Conservation (phyloP, 2,113 vertebrate genomes). For the Tiliqua scincoides region DNA sequence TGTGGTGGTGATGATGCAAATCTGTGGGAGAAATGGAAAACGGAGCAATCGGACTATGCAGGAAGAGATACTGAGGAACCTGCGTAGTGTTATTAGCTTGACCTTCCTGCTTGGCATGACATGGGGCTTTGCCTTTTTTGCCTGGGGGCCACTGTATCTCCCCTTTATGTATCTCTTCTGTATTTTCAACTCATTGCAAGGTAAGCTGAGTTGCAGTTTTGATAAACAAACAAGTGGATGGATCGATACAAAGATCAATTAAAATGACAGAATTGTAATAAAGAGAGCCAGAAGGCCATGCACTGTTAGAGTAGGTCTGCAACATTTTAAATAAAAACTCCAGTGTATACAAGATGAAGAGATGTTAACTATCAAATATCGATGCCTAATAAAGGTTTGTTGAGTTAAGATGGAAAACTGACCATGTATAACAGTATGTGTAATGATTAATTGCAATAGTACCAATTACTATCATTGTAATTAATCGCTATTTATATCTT, state of each 20-base stretch:
- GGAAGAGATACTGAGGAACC: slow-evolving; percentile 91
- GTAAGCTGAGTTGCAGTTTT: slow-evolving; percentile 69
- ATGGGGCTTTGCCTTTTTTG: slow-evolving; percentile 96
- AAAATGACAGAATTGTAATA: not conserved
- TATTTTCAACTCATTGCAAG: slow-evolving; percentile 98
- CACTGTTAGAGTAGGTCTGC: not conserved
- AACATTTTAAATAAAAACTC: not conserved
- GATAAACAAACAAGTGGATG: not conserved
- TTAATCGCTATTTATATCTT: not conserved
- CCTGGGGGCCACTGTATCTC: slow-evolving; percentile 89
- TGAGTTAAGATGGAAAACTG: not conserved
- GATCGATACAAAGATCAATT: not conserved
- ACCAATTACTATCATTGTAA: not conserved
- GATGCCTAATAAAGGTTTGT: no score
- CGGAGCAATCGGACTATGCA: slow-evolving; percentile 88
- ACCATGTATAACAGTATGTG: not conserved
- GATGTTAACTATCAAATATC: no score
- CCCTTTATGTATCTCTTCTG: slow-evolving; percentile 93
- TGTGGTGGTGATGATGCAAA: slow-evolving; percentile 96
- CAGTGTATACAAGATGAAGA: not conserved
- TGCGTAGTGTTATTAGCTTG: slow-evolving; percentile 92
- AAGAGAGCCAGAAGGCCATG: no score
- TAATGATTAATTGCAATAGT: not conserved
- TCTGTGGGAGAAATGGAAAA: slow-evolving; percentile 95
- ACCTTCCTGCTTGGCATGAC: slow-evolving; percentile 98